Percentiles rank a stretch among this genome's conserved stretches.
These are phyloP conservation scores for Xiphophorus couchianus DNA, from an alignment of 2,113 vertebrate species.

Conservation along the genomic window DNA sequence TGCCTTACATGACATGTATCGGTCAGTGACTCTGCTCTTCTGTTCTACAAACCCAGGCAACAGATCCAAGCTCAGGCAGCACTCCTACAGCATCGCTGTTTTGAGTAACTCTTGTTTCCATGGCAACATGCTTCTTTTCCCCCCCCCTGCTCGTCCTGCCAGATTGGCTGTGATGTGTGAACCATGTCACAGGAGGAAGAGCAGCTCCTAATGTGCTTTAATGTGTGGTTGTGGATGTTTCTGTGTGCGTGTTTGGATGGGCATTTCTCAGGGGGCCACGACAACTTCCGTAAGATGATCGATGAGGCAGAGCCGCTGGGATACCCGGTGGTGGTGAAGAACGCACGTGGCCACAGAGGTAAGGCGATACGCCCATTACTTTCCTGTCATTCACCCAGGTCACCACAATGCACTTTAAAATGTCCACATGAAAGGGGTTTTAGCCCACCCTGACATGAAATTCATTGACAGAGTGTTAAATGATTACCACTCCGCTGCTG, in stretches of 20 bases:
- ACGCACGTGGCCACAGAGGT: constrained; percentile 91
- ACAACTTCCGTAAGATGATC: constrained; percentile 93
- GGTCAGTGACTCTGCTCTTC: constrained; percentile 33
- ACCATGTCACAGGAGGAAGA: constrained; percentile 25
- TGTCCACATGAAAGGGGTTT: not conserved
- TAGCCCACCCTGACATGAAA: constrained; percentile 44
- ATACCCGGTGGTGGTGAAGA: constrained; percentile 93
- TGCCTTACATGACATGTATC: constrained; percentile 52
- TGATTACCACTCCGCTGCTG: constrained; percentile 37
- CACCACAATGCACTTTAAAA: constrained; percentile 4
- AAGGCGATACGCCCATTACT: constrained; percentile 40
- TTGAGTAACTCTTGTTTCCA: constrained; percentile 53
- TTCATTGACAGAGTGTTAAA: constrained; percentile 49
- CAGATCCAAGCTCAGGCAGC: constrained; percentile 30
- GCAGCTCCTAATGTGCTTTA: constrained; percentile 13
- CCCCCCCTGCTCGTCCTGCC: constrained; percentile 5
- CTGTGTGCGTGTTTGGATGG: constrained; percentile 18
- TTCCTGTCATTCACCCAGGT: not conserved
- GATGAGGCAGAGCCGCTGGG: constrained; percentile 90
- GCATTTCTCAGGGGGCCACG: constrained; percentile 84
- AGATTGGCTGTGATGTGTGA: constrained; percentile 34
- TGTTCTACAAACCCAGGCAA: constrained; percentile 45
- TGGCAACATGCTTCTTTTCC: constrained; percentile 37
- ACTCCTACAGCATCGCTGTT: constrained; percentile 43
- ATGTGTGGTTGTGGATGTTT: constrained; percentile 8